Base-by-base conservation (phyloP, 2,113 vertebrate genomes). In the Galemys pyrenaicus region DNA sequence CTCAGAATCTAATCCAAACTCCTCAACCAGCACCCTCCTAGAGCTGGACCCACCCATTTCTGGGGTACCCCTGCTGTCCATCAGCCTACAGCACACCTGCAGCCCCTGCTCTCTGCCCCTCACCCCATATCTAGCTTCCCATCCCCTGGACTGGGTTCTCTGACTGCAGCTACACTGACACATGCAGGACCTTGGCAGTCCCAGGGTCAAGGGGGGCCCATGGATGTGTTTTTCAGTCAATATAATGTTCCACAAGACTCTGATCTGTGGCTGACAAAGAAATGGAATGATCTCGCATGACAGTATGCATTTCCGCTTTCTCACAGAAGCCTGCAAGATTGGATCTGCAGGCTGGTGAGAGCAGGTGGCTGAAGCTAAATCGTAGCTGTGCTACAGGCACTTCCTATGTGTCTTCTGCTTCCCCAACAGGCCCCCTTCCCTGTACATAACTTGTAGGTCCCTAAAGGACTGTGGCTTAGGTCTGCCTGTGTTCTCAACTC, bases 371-470 rank as follows among this genome's bases (percentile, higher is more conserved):
- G 67, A 77, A 58, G 32, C 20, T 79, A 91, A 64, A 46, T 24
- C 2, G 0, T 11, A 12, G 9, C 35, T 35, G 19, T n/a, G n/a
- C n/a, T 78, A 83, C 35, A 28, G 81, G 22, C 0, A 0, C 68
- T 32, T 22, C 54, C 37, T 70, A 24, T 41, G 74, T 13, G 81
- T 44, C 44, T 20, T 24, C 54, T 11, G 22, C 32, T 54, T 32
- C 37, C 46, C 28, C 0, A 1, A 35, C 13, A 37, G 10, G 4
- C 13, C 54, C 13, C 54, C n/a, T 44, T 82, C 51, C 22, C 9
- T 0, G 12, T 19, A 16, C 4, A 17, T 24, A 81, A 82, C 37
- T 9, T 22, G 67, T 51, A 74, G 68, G 6, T 17, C 54, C 28
- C 46, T 24, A 35, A 65, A 71, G 39, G 20, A 51, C 58, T n/a